phyloP scores from a whole-genome alignment of 2,797 vertebrate genomes.

The Lindbergichthys nudifrons region DNA sequence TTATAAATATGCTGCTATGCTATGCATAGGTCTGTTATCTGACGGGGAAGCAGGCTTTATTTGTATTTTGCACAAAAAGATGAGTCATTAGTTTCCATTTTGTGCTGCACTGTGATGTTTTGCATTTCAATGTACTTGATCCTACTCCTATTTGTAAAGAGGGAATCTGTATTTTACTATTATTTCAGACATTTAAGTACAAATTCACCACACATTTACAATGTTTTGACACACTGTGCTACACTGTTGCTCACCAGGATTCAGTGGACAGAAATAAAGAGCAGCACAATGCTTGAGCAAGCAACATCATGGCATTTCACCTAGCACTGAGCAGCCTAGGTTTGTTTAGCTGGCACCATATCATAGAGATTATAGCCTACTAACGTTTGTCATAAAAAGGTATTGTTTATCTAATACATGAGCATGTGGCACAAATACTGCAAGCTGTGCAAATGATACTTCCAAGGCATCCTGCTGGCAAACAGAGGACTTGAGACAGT shows the following conservation, averaged over 20 bases:
- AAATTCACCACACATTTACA: not conserved
- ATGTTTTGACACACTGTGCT: not conserved
- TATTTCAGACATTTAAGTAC: not conserved
- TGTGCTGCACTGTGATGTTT: not conserved
- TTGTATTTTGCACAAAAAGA: slow-evolving; percentile 15
- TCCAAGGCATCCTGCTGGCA: not conserved
- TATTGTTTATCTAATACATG: slow-evolving; percentile 20
- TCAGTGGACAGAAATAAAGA: not conserved
- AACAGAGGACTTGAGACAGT: slow-evolving; percentile 18
- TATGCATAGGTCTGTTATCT: not conserved
- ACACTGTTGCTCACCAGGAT: not conserved
- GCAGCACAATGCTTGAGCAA: not conserved
- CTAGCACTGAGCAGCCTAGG: not conserved
- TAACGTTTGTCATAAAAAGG: slow-evolving; percentile 9
- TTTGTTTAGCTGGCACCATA: not conserved
- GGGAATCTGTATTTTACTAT: not conserved
- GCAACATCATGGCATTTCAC: not conserved
- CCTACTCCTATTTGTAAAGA: not conserved
- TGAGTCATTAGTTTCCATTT: slow-evolving; percentile 27
- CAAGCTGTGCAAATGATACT: slow-evolving; percentile 19
- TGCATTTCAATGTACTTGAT: slow-evolving; percentile 12
- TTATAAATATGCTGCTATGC: too few relatives aligned
- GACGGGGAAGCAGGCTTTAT: slow-evolving; percentile 9
- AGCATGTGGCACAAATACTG: slow-evolving; percentile 32
- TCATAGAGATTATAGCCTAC: not conserved